Percentiles rank a stretch among this genome's conserved stretches.
phyloP scores from a whole-genome alignment of 2,113 vertebrate genomes.

The Passer montanus region DNA sequence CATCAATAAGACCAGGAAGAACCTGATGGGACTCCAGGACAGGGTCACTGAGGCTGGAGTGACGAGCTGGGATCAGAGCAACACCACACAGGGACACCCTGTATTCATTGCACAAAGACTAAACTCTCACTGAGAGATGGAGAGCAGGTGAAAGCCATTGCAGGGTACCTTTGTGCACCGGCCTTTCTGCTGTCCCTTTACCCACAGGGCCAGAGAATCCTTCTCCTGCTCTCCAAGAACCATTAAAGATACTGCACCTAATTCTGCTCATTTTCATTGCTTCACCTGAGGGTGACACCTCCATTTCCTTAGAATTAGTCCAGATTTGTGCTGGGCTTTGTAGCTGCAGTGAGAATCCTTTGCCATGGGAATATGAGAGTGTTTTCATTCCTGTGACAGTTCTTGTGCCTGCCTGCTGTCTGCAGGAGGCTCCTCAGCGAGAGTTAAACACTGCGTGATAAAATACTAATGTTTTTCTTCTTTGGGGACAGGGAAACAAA shows the following conservation, averaged over 20 bases:
- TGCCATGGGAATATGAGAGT: not conserved
- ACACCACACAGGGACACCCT: not conserved
- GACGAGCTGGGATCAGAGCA: not conserved
- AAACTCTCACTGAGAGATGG: not conserved
- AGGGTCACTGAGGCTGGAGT: not conserved
- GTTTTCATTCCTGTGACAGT: not conserved
- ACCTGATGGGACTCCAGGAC: not conserved
- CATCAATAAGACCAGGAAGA: not conserved
- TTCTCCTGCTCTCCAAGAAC: not conserved
- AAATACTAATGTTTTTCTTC: constrained; percentile 13
- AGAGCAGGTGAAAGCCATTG: not conserved
- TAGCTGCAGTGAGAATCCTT: not conserved
- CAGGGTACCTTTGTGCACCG: not conserved
- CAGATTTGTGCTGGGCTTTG: not conserved
- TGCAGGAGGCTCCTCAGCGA: not conserved
- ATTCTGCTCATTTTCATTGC: not conserved
- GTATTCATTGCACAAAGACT: not conserved
- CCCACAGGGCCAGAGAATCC: fast-evolving
- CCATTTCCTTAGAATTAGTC: not conserved
- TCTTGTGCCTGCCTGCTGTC: not conserved
- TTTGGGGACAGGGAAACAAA: not conserved
- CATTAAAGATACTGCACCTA: not conserved
- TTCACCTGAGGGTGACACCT: not conserved
- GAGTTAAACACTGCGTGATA: not conserved
- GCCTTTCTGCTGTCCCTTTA: not conserved